Evolutionary conservation across 2,888 invertebrate genomes (phyloP), one percentile per base, ranked within the genome.

Genomic region (Netelia virgata): DNA sequence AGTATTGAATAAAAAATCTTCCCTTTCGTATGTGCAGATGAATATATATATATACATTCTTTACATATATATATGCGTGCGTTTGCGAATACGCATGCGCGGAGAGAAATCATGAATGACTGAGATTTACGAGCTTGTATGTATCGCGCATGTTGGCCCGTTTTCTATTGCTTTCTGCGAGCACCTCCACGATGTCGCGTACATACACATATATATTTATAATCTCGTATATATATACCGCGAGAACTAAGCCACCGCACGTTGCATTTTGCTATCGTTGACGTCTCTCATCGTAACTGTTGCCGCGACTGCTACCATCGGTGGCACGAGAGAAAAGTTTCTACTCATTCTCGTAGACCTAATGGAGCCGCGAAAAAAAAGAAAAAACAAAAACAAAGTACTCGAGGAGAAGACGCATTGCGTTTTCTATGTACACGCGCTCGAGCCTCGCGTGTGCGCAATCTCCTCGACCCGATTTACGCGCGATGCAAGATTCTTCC

Each of bases 51-150:
- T 18, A 57, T 18, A 57, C 6, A 57, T 9, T n/a, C n/a, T n/a
- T n/a, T n/a, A n/a, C n/a, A n/a, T n/a, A n/a, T 18, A 57, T 18
- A 57, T 16, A 57, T 9, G 18, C 18, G 18, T 63, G 9, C 36
- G 14, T 68, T 23, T 70, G 20, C 20, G 20, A 64, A 72, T 61
- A 50, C 68, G 63, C 75, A 81, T 72, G 61, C 68, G 47, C 70
- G 76, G 61, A 85, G 87, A 86, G 87, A 87, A 87, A 87, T 87
- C 86, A 87, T 85, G 82, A 86, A 87, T 87, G 86, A 85, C 83
- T 87, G 78, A 84, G 84, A 83, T 86, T 86, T 87, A 85, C 85
- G 87, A 86, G 84, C 86, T 59, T 64, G 76, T 57, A 59, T 59
- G 76, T 59, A 74, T 68, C 72, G 61, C 73, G 69, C 76, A 63